Conservation (phyloP, 2,113 vertebrate species). For the Trochalopteron elliotii region DNA sequence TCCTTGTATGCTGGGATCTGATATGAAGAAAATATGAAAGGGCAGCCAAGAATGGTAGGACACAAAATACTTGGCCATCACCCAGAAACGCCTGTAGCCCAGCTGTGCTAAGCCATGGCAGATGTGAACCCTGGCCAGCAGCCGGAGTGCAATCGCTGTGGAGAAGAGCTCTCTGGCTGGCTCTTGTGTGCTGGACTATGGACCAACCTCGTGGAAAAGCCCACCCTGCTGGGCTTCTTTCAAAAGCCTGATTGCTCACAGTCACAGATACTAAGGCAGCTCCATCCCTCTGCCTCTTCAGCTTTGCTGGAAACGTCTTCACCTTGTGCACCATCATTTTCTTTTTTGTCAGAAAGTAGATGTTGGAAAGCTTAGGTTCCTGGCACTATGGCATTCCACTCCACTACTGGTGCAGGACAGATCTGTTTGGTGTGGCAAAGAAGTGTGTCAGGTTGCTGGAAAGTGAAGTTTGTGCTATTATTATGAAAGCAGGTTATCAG, state of each 20-base stretch:
- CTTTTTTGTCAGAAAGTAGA: neutral
- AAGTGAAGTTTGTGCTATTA: neutral
- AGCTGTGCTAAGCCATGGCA: neutral
- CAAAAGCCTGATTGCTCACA: neutral
- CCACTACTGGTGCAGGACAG: neutral
- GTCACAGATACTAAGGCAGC: neutral
- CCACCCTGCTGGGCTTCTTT: accelerated
- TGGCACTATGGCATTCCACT: neutral
- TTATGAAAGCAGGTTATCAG: neutral
- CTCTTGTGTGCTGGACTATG: neutral
- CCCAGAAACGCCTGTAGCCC: neutral
- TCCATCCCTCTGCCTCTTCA: neutral
- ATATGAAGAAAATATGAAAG: neutral
- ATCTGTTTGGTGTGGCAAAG: neutral
- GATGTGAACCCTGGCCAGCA: neutral
- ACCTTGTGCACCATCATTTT: accelerated
- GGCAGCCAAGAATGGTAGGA: neutral
- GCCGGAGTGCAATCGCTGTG: neutral
- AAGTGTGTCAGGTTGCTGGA: neutral
- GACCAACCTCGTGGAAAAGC: neutral
- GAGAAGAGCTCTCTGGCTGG: neutral
- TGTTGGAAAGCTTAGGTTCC: neutral
- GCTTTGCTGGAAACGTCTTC: neutral
- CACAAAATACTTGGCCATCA: neutral
- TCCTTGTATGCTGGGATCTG: neutral